Evolutionary conservation across 2,113 vertebrate species (phyloP), one percentile per base, ranked within the genome.

Genomic region (Dasypus novemcinctus): DNA sequence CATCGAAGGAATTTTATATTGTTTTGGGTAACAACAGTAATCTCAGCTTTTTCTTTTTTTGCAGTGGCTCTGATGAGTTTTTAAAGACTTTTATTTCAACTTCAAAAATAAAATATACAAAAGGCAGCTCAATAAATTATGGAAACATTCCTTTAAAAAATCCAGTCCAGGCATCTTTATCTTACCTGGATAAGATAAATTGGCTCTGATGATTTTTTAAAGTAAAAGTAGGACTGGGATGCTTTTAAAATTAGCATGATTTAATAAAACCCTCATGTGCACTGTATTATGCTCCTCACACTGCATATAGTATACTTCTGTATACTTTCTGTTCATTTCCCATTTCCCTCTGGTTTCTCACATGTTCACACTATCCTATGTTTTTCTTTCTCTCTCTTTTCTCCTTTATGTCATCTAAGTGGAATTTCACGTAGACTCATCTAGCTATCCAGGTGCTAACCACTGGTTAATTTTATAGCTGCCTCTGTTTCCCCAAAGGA

Each of bases 11-110:
- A 93, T 54, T 79, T 72, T 13, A 20, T 11, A 23, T 81, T 66
- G 74, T 95, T 95, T 87, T 74, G 80, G 83, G 79, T 68, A 93
- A 29, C 36, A 68, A 75, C 11, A 21, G 9, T 72, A 66, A 81
- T 82, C 54, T 88, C 36, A 69, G 46, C 29, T 61, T 61, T 61
- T 59, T 59, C 17, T 59, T 23, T 83, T 52, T 94, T 69, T 79
- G 27, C 52, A 74, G 21, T 64, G 36, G 43, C 59, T 63, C 29
- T 61, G 46, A 46, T 54, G n/a, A 49, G 12, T 76, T 96, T 90
- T 92, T 52, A 93, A 86, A 5, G 57, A 49, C 8, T 11, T 49
- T 49, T 49, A 49, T 49, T 49, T 49, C 46, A 49, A 9, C 46
- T 49, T 49, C 46, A 49, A 49, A 49, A 49, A 49, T 49, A 49